Conservation (phyloP, 92 coral and sea anemone genomes). For the Diadumene lineata region DNA sequence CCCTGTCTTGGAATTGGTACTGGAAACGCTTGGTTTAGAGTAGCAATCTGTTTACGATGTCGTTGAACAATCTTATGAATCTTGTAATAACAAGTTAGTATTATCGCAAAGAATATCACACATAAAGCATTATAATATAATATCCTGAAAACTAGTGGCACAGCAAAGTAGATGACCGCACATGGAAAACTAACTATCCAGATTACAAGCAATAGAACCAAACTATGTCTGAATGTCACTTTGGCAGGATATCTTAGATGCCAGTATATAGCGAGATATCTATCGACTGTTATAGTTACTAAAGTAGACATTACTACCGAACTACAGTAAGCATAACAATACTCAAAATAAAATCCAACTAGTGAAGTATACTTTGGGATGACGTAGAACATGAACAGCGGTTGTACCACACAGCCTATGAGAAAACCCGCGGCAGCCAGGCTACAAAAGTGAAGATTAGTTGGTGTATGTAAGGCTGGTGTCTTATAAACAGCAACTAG, state of each 20-base stretch:
- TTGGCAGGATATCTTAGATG: slow-evolving; percentile 2
- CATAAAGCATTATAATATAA: not conserved
- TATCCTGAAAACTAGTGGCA: not conserved
- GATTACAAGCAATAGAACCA: not conserved
- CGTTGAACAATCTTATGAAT: slow-evolving; percentile 2
- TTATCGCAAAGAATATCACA: not conserved
- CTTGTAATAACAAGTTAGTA: not conserved
- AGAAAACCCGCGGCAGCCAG: slow-evolving; percentile 18
- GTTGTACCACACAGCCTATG: not conserved
- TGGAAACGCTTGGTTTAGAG: not conserved
- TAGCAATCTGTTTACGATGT: slow-evolving; percentile 23
- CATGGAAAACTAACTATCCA: not conserved
- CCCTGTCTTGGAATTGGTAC: slow-evolving; percentile 13
- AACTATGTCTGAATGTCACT: slow-evolving; percentile 3
- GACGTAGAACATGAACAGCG: slow-evolving; percentile 3
- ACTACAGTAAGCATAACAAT: not conserved
- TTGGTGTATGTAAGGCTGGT: slow-evolving; percentile 11
- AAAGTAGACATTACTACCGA: not conserved
- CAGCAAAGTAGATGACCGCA: not conserved
- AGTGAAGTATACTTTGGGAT: not conserved
- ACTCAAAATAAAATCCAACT: not conserved
- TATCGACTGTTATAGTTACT: slow-evolving; percentile 10
- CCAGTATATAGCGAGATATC: slow-evolving; percentile 8
- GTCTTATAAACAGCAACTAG: slow-evolving; percentile 11
- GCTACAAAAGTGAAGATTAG: slow-evolving; percentile 18